phyloP scores from a whole-genome alignment of 2,113 vertebrate species.

The Carettochelys insculpta region DNA sequence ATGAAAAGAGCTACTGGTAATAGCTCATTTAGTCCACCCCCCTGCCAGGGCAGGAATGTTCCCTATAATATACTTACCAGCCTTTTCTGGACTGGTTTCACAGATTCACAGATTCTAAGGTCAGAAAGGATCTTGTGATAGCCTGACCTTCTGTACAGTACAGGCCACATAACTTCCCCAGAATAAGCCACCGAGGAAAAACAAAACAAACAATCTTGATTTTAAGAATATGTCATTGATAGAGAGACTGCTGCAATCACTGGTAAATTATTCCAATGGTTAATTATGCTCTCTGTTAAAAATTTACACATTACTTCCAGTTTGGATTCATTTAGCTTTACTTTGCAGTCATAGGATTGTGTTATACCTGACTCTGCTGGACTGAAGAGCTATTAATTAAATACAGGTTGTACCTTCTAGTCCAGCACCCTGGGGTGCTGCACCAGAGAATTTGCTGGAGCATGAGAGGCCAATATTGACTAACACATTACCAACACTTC shows the following conservation, averaged over 20 bases:
- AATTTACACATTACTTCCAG: background rate
- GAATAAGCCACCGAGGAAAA: background rate
- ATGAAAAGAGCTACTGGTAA: constrained; percentile 64
- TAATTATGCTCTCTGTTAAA: background rate
- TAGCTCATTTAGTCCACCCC: constrained; percentile 57
- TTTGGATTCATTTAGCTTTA: background rate
- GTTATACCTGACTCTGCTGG: background rate
- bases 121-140: background rate
- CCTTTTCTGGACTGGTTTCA: constrained; percentile 36
- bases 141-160: background rate
- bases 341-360: background rate
- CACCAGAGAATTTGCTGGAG: too few relatives aligned
- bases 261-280: background rate
- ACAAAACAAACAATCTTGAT: background rate
- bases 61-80: constrained; percentile 44
- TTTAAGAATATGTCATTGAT: background rate
- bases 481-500: too few relatives aligned
- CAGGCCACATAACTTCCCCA: background rate
- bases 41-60: constrained; percentile 61
- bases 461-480: too few relatives aligned
- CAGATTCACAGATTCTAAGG: background rate
- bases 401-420: too few relatives aligned
- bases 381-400: background rate
- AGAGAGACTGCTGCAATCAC: background rate
- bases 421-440: too few relatives aligned